phyloP scores from a whole-genome alignment of 2,113 vertebrate species.

The Camelus dromedarius region DNA sequence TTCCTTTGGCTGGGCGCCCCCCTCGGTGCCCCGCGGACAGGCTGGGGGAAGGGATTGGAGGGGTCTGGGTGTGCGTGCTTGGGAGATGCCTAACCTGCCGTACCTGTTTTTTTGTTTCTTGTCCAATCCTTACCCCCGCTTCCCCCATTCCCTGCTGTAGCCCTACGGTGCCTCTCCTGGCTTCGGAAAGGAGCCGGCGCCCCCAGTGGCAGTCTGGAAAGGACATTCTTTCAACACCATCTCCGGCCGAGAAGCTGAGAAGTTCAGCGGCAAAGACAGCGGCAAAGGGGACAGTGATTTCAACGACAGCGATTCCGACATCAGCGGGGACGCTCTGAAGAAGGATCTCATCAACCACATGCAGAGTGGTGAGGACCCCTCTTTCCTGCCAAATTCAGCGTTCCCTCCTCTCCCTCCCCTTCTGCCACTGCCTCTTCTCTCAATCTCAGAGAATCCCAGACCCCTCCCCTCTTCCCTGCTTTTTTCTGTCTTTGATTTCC shows the following conservation, averaged over 20 bases:
- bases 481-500: neutral
- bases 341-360: constrained; percentile 94
- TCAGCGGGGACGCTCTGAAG: constrained; percentile 96
- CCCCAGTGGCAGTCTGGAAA: constrained; percentile 96
- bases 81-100: constrained; percentile 26
- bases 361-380: constrained; percentile 92
- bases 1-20: constrained; percentile 3
- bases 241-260: constrained; percentile 94
- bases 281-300: constrained; percentile 99
- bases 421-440: neutral
- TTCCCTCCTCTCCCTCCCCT: neutral
- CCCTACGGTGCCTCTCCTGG: constrained; percentile 91
- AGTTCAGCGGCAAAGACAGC: constrained; percentile 98
- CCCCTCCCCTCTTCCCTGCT: neutral
- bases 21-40: constrained; percentile 62
- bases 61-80: neutral
- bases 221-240: constrained; percentile 97
- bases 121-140: neutral
- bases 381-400: neutral
- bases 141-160: constrained; percentile 82
- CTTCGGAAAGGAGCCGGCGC: constrained; percentile 92
- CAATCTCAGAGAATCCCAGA: neutral
- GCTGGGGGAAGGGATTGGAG: constrained; percentile 60
- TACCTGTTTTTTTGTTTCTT: neutral
- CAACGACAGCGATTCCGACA: constrained; percentile 98